Evolutionary conservation across 1,140 invertebrate genomes (phyloP).

Genomic region (Polypedilum pembai): DNA sequence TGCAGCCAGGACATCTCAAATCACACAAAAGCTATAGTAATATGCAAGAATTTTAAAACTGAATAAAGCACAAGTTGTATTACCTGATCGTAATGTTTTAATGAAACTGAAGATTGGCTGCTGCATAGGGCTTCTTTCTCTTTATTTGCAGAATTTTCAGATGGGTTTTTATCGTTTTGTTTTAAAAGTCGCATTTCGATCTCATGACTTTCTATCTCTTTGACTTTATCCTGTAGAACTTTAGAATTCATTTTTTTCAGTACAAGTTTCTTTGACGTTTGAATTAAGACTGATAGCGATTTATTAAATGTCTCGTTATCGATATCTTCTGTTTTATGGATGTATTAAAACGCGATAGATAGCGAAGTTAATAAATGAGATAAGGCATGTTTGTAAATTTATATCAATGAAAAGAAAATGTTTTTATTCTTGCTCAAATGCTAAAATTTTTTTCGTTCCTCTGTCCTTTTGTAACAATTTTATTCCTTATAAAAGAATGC

Average conservation of each 20-base stretch:
- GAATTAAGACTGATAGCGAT: background rate
- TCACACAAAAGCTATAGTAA: slow-evolving; percentile 30
- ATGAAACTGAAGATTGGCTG: background rate
- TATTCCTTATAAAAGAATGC: too few species aligned
- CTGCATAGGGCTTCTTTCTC: background rate
- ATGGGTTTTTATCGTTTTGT: background rate
- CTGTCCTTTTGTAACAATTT: too few species aligned
- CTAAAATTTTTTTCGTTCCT: too few species aligned
- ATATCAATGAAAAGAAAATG: background rate
- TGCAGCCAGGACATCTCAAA: slow-evolving; percentile 41
- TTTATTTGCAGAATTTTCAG: background rate
- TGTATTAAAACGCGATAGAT: background rate
- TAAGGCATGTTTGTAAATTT: background rate
- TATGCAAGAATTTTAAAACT: background rate
- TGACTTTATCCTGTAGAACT: background rate
- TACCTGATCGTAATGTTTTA: slow-evolving; percentile 24
- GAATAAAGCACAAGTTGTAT: background rate
- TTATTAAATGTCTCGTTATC: background rate
- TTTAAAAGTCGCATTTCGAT: background rate
- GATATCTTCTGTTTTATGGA: background rate
- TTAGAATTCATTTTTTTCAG: slow-evolving; percentile 21
- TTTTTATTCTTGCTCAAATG: background rate
- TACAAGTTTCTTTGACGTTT: background rate
- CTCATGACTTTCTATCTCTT: background rate
- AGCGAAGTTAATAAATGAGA: background rate